Base-by-base conservation (phyloP, 2,113 vertebrate genomes). In the Apodemus sylvaticus region DNA sequence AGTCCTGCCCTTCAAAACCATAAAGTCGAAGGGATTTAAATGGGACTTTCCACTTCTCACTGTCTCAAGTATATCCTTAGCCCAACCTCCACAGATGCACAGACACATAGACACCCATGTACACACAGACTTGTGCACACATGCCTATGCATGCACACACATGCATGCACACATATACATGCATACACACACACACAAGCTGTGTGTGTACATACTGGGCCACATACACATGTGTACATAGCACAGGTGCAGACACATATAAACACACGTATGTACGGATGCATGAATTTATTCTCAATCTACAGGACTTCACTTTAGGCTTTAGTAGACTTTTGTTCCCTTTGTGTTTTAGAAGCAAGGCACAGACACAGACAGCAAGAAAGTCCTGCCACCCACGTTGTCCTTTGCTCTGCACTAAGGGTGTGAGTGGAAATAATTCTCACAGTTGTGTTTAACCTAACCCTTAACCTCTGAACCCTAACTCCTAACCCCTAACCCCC, bases 361-460 rank as follows among this genome's bases (percentile, higher is more conserved):
- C 1, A 1, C 5, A 26, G 45, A 36, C 4, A 10, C 34, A 45
- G 48, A 26, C 3, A 0, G 1, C 20, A 42, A n/a, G 39, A 29
- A 77, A 45, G 48, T 0, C 14, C 60, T 0, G 0, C 16, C 36
- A 7, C 8, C 45, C 39, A 29, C 11, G 0, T 5, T 8, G 14
- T 51, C 64, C 5, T 19, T 36, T 48, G 39, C 42, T 9, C 82
- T 11, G 39, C 26, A 12, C 9, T 4, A 14, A 36, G 82, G 17
- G 11, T 12, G 11, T 1, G 1, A 14, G 16, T 0, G 5, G 58
- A 12, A 10, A 55, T 26, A 48, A 2, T 36, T 81, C 39, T 24
- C 66, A 77, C 11, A 48, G 2, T 2, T 10, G 13, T 12, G 17
- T 5, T 60, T 20, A 31, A 26, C n/a, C 26, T 7, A 26, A 60